A percentile compares a stretch with the other conserved stretches of the same genome.
Evolutionary conservation across 1,140 invertebrate species (phyloP).

Genomic region (Drosophila insularis): DNA sequence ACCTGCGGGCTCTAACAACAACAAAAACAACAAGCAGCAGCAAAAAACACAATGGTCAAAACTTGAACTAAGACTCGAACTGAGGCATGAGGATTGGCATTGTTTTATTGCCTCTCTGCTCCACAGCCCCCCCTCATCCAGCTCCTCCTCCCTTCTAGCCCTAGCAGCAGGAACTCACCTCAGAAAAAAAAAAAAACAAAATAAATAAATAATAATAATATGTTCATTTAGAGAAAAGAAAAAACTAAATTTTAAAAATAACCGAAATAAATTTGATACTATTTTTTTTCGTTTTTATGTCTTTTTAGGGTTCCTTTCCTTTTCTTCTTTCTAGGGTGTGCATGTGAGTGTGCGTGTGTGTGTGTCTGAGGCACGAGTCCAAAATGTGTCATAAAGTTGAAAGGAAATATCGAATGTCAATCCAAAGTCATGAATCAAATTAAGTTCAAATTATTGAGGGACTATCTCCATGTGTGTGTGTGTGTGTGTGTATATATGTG

Average conservation of each 20-base stretch:
- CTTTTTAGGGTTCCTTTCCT: background rate
- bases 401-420: constrained; percentile 29
- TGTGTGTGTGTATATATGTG: too few species aligned
- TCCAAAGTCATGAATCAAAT: constrained; percentile 29
- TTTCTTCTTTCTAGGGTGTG: constrained; percentile 3
- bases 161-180: too few species aligned
- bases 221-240: too few species aligned
- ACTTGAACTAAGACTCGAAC: constrained; percentile 14
- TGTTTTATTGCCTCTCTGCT: background rate
- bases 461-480: background rate
- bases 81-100: constrained; percentile 1
- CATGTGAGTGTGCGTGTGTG: background rate
- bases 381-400: constrained; percentile 7
- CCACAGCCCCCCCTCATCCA: background rate
- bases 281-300: background rate
- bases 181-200: background rate
- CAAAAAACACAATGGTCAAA: constrained; percentile 43
- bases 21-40: background rate
- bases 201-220: background rate
- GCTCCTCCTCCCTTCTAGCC: too few species aligned
- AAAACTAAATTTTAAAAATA: background rate
- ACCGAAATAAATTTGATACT: background rate
- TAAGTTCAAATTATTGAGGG: constrained; percentile 3
- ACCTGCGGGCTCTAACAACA: constrained; percentile 52
- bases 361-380: background rate